Evolutionary conservation across 1,140 invertebrate genomes (phyloP).

Genomic region (Theocolax elegans): DNA sequence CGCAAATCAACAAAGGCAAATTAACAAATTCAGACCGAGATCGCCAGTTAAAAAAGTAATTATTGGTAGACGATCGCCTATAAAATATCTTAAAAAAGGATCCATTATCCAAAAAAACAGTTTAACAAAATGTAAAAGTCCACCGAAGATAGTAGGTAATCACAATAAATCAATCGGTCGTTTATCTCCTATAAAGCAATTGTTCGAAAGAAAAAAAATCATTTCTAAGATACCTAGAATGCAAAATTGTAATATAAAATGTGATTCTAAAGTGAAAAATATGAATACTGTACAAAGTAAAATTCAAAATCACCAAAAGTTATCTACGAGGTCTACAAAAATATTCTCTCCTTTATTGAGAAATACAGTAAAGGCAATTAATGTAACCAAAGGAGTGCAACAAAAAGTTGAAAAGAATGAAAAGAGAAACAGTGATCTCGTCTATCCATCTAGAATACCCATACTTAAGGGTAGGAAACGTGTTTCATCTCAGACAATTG

Average conservation of each 20-base stretch:
- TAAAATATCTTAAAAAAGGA: conserved; percentile 55
- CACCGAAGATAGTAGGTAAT: conserved; percentile 20
- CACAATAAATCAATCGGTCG: conserved; percentile 4
- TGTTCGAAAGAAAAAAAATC: background rate
- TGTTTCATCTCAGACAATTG: conserved; percentile 48
- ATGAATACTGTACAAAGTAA: background rate
- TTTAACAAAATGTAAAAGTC: conserved; percentile 32
- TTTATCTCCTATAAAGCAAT: background rate
- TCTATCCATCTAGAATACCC: conserved; percentile 56
- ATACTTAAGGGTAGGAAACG: conserved; percentile 48
- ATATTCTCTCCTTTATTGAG: background rate
- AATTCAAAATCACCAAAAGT: conserved; percentile 6
- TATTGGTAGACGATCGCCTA: conserved; percentile 55
- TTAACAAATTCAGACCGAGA: conserved; percentile 52
- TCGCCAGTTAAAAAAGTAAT: conserved; percentile 58
- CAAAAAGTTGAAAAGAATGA: conserved; percentile 13
- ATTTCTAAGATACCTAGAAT: background rate
- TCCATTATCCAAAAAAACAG: conserved; percentile 37
- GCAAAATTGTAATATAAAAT: conserved; percentile 9
- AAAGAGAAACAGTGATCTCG: background rate
- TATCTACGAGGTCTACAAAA: background rate
- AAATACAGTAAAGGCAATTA: background rate
- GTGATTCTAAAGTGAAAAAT: background rate
- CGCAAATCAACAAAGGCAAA: conserved; percentile 1
- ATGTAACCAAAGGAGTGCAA: background rate